Evolutionary conservation across 2,888 invertebrate species (phyloP), one percentile per base, ranked within the genome.

Genomic region (Meliscaeva auricollis): DNA sequence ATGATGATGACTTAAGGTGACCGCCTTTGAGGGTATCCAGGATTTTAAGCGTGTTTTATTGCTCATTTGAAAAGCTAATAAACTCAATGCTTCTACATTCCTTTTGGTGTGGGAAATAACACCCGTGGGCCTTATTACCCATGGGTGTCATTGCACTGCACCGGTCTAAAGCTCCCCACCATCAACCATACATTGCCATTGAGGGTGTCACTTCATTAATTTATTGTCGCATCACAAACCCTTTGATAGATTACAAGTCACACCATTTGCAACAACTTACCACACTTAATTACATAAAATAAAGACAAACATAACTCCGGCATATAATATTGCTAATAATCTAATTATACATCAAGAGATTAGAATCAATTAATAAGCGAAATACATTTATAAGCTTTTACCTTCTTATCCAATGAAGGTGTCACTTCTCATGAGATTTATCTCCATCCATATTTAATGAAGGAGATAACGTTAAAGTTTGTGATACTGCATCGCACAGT

Each of bases 401-500:
- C 30, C 15, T 8, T 22, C 64, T 79, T 79, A 79, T 75, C 79
- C 38, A 50, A 80, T 64, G 13, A 80, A 80, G 66, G 84, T 84
- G 84, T 80, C 79, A 68, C 64, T 54, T 68, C 70, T 68, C 58
- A 60, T 48, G 80, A 72, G 80, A 84, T 84, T 80, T 84, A 84
- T 84, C 68, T 58, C 11, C 66, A 84, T 80, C 70, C 72, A 84
- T 72, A 84, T 80, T 80, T 76, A 84, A 84, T 84, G 80, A 75
- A 72, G 15, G 62, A 66, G 54, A 72, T 80, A 76, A 75, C 56
- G 52, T 58, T 38, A 58, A 66, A 58, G 74, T 70, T 6, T 70
- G 68, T 76, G 75, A 62, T 66, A 76, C 68, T 48, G 54, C 70
- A 70, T 8, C 22, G 41, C 26, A 38, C 38, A 38, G 6, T 35